Percentiles rank a stretch among this genome's conserved stretches.
phyloP scores from a whole-genome alignment of 2,797 vertebrate species.

The Oreochromis mossambicus region DNA sequence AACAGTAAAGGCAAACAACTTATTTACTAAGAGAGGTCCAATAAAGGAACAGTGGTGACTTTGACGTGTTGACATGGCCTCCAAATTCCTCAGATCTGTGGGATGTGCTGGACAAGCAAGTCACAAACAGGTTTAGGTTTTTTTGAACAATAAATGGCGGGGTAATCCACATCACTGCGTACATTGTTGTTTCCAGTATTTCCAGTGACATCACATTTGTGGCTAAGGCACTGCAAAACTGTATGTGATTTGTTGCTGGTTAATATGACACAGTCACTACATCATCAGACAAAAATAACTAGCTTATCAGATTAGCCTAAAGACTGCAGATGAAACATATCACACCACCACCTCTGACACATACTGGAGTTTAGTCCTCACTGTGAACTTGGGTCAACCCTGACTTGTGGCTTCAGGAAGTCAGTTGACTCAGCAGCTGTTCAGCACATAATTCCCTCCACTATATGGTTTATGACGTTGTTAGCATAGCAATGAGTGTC shows the following conservation, averaged over 20 bases:
- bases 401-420: background rate
- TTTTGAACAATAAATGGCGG: fast-evolving
- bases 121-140: background rate
- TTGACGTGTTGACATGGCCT: background rate
- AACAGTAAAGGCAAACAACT: background rate
- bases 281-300: background rate
- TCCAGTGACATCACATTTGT: background rate
- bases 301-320: background rate
- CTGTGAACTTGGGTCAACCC: background rate
- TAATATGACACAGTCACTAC: background rate
- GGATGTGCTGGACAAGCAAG: background rate
- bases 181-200: background rate
- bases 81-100: background rate
- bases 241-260: background rate
- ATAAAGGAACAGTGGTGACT: background rate
- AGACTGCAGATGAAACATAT: background rate
- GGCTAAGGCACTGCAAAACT: background rate
- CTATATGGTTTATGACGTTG: background rate
- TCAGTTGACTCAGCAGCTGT: background rate
- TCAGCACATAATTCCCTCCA: background rate
- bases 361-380: background rate
- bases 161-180: background rate
- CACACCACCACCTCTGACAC: background rate
- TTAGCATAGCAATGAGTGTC: background rate
- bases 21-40: background rate